Base-by-base conservation (phyloP, 2,113 vertebrate species). In the Zapus hudsonius region DNA sequence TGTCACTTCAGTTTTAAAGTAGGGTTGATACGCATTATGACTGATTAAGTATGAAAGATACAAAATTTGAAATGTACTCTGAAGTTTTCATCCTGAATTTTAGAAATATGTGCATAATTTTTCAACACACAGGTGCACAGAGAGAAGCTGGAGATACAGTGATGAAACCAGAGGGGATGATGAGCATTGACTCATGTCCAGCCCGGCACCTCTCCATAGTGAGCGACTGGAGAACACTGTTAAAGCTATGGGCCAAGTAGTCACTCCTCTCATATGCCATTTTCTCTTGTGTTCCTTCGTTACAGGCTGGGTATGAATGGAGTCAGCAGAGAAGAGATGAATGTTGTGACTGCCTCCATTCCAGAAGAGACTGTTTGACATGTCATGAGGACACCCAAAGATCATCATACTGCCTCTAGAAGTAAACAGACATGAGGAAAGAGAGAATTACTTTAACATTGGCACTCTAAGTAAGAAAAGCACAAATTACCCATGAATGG, bases 161-260 rank as follows among this genome's bases (percentile, higher is more conserved):
- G 19, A 3, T 2, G 29, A 72, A 44, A 3, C 3, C 19, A 5
- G 7, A 31, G 23, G 9, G 33, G 7, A 2, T 47, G 47, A 47
- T 12, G 47, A 7, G 47, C 47, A 12, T 47, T 47, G 12, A 47
- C 47, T 47, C 47, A 47, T 12, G 7, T 4, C 42, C 31, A 11
- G 10, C 16, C 1, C 0, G 3, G 12, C 31, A 36, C 5, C 25
- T 40, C 3, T 89, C 47, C 5, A 0, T 27, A 15, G 0, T 5
- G 17, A 2, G 3, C 12, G 15, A 27, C 0, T 52, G 25, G 61
- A 61, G 16, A 82, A 1, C 17, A 31, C 57, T 69, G 55, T 55
- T 72, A 69, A 38, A 16, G 9, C 11, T 4, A 9, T 5, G 59
- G 20, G 17, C 1, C n/a, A 11, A 47, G 73, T 4, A 19, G 5